Base-by-base conservation (phyloP, 2,888 invertebrate genomes). In the Cepaea hortensis region DNA sequence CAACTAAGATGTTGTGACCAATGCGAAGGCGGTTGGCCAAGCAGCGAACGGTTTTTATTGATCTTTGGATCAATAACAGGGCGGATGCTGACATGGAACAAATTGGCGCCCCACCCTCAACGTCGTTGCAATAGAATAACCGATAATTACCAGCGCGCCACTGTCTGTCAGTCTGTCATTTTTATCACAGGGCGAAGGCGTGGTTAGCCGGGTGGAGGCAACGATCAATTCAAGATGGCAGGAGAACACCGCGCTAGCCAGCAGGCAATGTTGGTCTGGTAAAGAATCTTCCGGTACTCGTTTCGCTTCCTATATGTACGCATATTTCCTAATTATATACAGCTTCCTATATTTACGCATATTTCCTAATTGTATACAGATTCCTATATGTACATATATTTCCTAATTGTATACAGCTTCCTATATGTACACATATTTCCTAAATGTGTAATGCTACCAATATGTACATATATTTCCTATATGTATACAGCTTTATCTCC, bases 41-140 rank as follows among this genome's bases (percentile, higher is more conserved):
- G 55, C 18, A 35, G n/a, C 18, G 20, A 7, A 70, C 3, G 85
- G 35, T 18, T 55, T 50, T 80, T 80, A 85, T 85, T 72, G 85
- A 85, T 85, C 55, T 48, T 4, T 3, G 2, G 80, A 80, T 85
- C 85, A 61, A 85, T 85, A 85, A 13, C 11, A 48, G 80, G 85
- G 80, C 85, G 85, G 85, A 70, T 55, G 80, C 72, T 7, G 48
- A 62, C 80, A 55, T 65, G 76, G 77, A 84, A 84, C 84, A 84
- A 85, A 85, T 85, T 80, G 72, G 23, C 15, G 23, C 15, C 61
- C 80, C 61, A 73, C 76, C 72, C 73, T 85, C 46, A 55, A 61
- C 23, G 46, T 68, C n/a, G 18, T 35, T 62, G 61, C 23, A 35
- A 46, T 77, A 61, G 23, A 35, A 62, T 79, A 79, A 80, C 70